Percentiles rank a stretch among this genome's conserved stretches.
These are phyloP conservation scores for Latrodectus hesperus DNA, from an alignment of 2,888 invertebrate species.

Conservation along the genomic window DNA sequence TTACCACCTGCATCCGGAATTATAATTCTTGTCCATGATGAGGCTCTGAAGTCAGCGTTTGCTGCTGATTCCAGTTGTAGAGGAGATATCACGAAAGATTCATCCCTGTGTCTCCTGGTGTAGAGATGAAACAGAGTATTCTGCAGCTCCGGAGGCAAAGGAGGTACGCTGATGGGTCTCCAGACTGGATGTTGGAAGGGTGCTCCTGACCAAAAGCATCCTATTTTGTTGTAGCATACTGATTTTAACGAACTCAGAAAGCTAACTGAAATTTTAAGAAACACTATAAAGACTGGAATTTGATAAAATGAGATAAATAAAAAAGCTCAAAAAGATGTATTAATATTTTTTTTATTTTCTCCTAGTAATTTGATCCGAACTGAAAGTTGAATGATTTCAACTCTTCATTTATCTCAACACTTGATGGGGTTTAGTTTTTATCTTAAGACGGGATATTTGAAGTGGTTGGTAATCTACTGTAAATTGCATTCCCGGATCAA, in stretches of 20 bases:
- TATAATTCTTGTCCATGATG: slow-evolving; percentile 39
- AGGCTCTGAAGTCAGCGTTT: slow-evolving; percentile 9
- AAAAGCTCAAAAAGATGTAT: too few relatives aligned
- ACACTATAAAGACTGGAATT: too few relatives aligned
- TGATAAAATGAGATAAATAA: too few relatives aligned
- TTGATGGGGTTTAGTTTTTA: too few relatives aligned
- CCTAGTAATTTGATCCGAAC: too few relatives aligned
- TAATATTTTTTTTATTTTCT: too few relatives aligned
- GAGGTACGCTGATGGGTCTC: slow-evolving; percentile 67
- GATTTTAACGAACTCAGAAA: neutral
- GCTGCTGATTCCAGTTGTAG: neutral
- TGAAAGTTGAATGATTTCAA: too few relatives aligned
- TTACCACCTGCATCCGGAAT: slow-evolving; percentile 43
- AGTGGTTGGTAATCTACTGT: too few relatives aligned
- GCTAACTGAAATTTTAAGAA: too few relatives aligned
- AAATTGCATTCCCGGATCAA: too few relatives aligned
- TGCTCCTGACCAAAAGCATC: slow-evolving; percentile 63
- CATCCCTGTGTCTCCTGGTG: slow-evolving; percentile 8
- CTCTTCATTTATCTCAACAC: too few relatives aligned
- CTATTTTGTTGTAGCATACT: slow-evolving; percentile 53
- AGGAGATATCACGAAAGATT: slow-evolving; percentile 8
- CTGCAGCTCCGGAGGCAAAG: slow-evolving; percentile 35
- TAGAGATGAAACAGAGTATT: slow-evolving; percentile 49
- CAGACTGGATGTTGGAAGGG: slow-evolving; percentile 60
- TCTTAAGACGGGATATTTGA: too few relatives aligned